phyloP scores from a whole-genome alignment of 2,113 vertebrate genomes.

The Epinephelus moara region DNA sequence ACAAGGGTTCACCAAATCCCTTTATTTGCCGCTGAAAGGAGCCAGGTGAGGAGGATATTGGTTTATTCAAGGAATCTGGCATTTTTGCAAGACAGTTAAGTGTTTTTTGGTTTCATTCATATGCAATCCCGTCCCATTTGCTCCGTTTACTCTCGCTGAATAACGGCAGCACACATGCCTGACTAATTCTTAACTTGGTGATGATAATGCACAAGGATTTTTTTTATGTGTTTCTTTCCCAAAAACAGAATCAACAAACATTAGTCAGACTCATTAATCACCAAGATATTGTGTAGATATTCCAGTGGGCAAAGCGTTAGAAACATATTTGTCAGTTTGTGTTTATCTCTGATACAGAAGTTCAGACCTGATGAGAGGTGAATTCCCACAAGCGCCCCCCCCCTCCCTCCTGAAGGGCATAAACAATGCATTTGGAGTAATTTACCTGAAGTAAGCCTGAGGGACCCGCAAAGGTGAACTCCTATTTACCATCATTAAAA shows the following conservation, averaged over 20 bases:
- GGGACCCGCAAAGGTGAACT: conserved; percentile 83
- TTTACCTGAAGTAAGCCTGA: conserved; percentile 84
- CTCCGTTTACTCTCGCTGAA: conserved; percentile 6
- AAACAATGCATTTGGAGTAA: conserved; percentile 80
- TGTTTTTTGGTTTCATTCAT: conserved; percentile 58
- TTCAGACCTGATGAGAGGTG: conserved; percentile 75
- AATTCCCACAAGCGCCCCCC: conserved; percentile 68
- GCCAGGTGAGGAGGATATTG: conserved; percentile 71
- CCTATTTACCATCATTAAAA: conserved; percentile 85
- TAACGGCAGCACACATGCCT: neutral
- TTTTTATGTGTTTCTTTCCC: neutral
- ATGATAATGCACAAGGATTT: neutral
- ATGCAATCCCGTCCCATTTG: conserved; percentile 37
- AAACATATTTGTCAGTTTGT: conserved; percentile 70
- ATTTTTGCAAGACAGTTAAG: conserved; percentile 51
- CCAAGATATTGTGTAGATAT: conserved; percentile 45
- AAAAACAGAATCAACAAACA: conserved; percentile 34
- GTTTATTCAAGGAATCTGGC: conserved; percentile 56
- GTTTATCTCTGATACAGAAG: conserved; percentile 68
- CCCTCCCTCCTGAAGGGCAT: conserved; percentile 80
- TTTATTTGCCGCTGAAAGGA: conserved; percentile 69
- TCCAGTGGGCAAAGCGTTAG: conserved; percentile 49
- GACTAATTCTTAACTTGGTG: neutral
- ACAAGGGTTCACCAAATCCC: conserved; percentile 66
- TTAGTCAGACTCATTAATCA: conserved; percentile 57